Conservation (phyloP, 2,797 vertebrate species). For the Argyrosomus regius region DNA sequence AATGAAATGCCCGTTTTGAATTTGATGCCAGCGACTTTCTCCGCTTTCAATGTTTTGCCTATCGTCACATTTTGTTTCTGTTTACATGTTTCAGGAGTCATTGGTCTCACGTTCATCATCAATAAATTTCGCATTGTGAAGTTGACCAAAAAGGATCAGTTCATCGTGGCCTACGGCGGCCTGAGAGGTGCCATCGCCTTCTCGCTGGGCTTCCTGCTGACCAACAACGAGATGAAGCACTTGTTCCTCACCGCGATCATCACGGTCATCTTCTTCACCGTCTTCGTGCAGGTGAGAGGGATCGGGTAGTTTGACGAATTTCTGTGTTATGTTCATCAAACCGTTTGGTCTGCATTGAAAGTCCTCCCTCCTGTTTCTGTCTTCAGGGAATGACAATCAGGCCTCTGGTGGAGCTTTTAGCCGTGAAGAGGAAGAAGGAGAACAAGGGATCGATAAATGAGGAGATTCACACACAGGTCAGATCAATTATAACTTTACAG, state of each 20-base stretch:
- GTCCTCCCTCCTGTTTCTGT: background rate
- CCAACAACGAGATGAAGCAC: slow-evolving; percentile 80
- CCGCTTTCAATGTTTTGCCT: too few species aligned
- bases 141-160: slow-evolving; percentile 96
- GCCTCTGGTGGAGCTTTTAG: slow-evolving; percentile 94
- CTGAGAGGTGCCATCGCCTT: slow-evolving; percentile 97
- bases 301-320: slow-evolving; percentile 76
- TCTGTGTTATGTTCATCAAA: background rate
- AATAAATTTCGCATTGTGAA: slow-evolving; percentile 98
- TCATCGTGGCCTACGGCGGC: slow-evolving; percentile 97
- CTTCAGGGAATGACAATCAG: slow-evolving; percentile 96
- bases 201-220: slow-evolving; percentile 93
- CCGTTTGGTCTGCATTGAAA: too few species aligned
- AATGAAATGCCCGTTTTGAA: too few species aligned
- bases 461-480: slow-evolving; percentile 93
- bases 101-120: slow-evolving; percentile 94
- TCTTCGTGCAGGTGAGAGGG: slow-evolving; percentile 94
- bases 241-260: slow-evolving; percentile 97
- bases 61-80: background rate
- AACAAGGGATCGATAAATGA: slow-evolving; percentile 94
- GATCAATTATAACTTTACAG: background rate
- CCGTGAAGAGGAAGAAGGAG: slow-evolving; percentile 95
- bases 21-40: too few species aligned
- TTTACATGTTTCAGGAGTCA: slow-evolving; percentile 85
- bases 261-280: slow-evolving; percentile 98